phyloP scores from a whole-genome alignment of 2,888 invertebrate species.

The Dermolepida albohirtum region DNA sequence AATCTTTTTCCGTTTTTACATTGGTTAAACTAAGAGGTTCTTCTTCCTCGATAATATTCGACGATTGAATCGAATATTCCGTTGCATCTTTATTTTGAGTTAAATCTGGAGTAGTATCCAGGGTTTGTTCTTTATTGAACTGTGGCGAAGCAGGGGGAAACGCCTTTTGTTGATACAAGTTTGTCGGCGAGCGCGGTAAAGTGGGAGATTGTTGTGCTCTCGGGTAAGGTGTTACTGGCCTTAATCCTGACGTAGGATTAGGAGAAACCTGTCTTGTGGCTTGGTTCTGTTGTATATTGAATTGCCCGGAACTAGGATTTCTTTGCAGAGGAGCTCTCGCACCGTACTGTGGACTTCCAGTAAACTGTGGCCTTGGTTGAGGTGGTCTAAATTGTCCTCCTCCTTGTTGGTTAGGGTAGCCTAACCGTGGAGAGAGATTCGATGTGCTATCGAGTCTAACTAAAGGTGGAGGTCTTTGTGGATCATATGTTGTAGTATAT shows the following conservation, averaged over 20 bases:
- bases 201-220: conserved; percentile 51
- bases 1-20: conserved; percentile 13
- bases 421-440: conserved; percentile 57
- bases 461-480: conserved; percentile 58
- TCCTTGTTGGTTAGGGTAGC: conserved; percentile 56
- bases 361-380: conserved; percentile 43
- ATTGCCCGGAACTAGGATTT: conserved; percentile 42
- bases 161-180: conserved; percentile 65
- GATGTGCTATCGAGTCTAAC: conserved; percentile 66
- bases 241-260: conserved; percentile 39
- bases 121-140: conserved; percentile 55
- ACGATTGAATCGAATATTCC: conserved; percentile 59
- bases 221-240: conserved; percentile 49
- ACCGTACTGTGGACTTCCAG: conserved; percentile 53
- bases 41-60: conserved; percentile 55
- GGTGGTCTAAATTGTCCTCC: conserved; percentile 55
- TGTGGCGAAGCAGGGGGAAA: conserved; percentile 62
- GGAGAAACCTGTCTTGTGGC: conserved; percentile 48
- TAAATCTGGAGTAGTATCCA: conserved; percentile 60
- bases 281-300: conserved; percentile 26
- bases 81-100: conserved; percentile 57
- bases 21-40: conserved; percentile 45
- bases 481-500: conserved; percentile 31
- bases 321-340: conserved; percentile 56
- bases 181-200: conserved; percentile 52